Base-by-base conservation (phyloP, 2,797 vertebrate species). In the Craterocephalus amniculus region DNA sequence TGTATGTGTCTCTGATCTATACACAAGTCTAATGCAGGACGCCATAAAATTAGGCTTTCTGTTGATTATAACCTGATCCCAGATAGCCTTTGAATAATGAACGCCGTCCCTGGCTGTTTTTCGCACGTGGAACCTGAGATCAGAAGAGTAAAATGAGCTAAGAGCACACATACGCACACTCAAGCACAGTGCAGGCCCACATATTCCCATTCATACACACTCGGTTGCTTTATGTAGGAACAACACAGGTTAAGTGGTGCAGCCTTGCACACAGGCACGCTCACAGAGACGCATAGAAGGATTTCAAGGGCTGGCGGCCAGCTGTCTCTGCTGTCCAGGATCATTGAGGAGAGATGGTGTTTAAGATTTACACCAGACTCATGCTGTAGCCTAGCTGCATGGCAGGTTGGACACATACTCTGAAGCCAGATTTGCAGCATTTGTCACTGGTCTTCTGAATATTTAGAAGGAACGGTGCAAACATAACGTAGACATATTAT, bases 71-170 rank as follows among this genome's bases (percentile, higher is more conserved):
- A 95, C 92, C 87, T 87, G 95, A 95, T 94, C 93, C 91, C 86
- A 77, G 74, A 65, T 83, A 69, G 87, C 89, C 84, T 93, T 85
- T 95, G 87, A 96, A 96, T 96, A 95, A 96, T 95, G 92, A 91
- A 96, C 87, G 69, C 58, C 34, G 69, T 82, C 69, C 82, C 87
- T 89, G 93, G 90, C 87, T 86, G 85, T 93, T 94, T 92, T 91
- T 94, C 92, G 93, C 93, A 94, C 87, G 71, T 81, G 94, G 90
- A 95, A 95, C 93, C 85, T 87, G 92, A 95, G 92, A 93, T 90
- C 88, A 87, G 85, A 79, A 82, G 81, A 86, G 94, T 94, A 94
- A 95, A 94, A 92, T 81, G 91, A 94, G 90, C 84, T 75, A 67
- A 76, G 70, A 51, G 58, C n/a, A 0, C 45, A 45, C 71, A 60